Conservation (phyloP, 2,888 invertebrate species). For the Gymnosoma rotundatum region DNA sequence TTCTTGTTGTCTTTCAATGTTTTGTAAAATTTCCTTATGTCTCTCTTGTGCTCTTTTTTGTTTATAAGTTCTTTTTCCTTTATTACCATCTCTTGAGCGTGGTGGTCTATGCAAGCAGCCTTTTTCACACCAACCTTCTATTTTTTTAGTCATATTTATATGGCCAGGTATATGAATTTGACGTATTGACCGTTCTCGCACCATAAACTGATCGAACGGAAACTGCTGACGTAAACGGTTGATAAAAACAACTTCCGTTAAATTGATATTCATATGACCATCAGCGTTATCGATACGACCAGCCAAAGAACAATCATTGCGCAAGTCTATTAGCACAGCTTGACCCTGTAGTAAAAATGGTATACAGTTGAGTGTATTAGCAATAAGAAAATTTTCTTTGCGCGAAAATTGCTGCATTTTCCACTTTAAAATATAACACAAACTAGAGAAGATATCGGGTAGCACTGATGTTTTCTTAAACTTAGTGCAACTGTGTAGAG, state of each 20-base stretch:
- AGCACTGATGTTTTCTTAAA: too few species aligned
- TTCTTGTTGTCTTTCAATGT: constrained; percentile 70
- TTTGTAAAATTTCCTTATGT: constrained; percentile 77
- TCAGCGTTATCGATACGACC: constrained; percentile 78
- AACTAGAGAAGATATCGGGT: neutral
- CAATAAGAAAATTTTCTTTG: constrained; percentile 78
- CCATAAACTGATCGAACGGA: constrained; percentile 79
- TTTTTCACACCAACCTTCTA: constrained; percentile 73
- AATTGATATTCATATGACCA: constrained; percentile 80
- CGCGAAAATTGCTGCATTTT: constrained; percentile 75
- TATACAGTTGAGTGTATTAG: constrained; percentile 78
- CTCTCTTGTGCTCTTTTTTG: constrained; percentile 75
- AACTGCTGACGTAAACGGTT: constrained; percentile 79
- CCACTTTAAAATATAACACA: neutral
- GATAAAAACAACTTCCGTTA: constrained; percentile 78
- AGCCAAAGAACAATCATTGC: constrained; percentile 80
- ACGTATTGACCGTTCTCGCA: constrained; percentile 78
- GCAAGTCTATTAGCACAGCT: constrained; percentile 79
- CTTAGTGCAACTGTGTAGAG: too few species aligned
- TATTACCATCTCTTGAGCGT: constrained; percentile 28
- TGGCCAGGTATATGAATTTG: constrained; percentile 78
- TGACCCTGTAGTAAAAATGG: constrained; percentile 78
- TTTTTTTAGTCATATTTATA: constrained; percentile 73
- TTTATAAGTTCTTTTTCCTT: constrained; percentile 76
- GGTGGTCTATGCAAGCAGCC: constrained; percentile 69